A percentile compares a stretch with the other conserved stretches of the same genome.
Conservation (phyloP, 2,113 vertebrate genomes). For the Odocoileus hemionus region DNA sequence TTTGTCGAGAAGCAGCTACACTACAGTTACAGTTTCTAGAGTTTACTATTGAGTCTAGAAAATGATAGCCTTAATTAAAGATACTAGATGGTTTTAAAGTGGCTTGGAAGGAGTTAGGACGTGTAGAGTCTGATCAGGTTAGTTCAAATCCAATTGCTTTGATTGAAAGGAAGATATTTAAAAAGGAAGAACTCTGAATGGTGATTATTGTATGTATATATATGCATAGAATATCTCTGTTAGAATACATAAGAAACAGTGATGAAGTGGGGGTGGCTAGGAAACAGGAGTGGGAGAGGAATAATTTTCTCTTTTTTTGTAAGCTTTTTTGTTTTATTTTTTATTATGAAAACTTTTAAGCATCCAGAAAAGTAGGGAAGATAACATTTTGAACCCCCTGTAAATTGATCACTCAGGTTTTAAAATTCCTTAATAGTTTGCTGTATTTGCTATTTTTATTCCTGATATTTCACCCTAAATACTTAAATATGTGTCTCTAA, state of each 20-base stretch:
- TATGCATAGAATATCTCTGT: neutral
- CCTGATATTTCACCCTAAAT: neutral
- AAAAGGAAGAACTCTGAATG: neutral
- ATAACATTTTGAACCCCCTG: neutral
- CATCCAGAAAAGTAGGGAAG: neutral
- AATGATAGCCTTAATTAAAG: neutral
- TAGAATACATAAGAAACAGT: neutral
- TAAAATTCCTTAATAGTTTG: neutral
- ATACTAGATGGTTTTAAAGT: neutral
- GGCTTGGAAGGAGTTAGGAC: neutral
- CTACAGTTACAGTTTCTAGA: neutral
- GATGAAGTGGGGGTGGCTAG: neutral
- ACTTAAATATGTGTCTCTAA: neutral
- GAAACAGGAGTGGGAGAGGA: neutral
- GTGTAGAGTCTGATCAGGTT: neutral
- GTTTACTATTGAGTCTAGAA: neutral
- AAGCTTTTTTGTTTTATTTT: neutral
- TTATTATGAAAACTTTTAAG: neutral
- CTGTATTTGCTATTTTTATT: slow-evolving; percentile 1
- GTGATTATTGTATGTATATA: neutral
- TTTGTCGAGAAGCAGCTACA: neutral
- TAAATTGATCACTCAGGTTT: neutral
- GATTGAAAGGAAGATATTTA: neutral
- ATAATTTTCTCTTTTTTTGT: neutral
- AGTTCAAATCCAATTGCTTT: slow-evolving; percentile 17